A percentile compares a stretch with the other conserved stretches of the same genome.
Evolutionary conservation across 2,888 invertebrate genomes (phyloP).

Genomic region (Melieria omissa): DNA sequence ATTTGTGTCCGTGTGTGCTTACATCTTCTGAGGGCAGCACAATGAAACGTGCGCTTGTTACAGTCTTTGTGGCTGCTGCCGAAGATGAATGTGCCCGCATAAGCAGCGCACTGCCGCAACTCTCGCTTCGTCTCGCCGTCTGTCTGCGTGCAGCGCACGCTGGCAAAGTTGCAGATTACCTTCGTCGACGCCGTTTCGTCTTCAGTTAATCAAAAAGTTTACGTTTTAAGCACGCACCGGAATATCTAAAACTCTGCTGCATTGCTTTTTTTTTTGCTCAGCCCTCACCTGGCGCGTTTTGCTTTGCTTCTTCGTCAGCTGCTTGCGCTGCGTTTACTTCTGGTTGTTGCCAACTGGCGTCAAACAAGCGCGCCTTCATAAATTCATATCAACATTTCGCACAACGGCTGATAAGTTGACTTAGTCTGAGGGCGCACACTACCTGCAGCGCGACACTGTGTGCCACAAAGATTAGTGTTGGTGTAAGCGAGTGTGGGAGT

Average conservation of each 20-base stretch:
- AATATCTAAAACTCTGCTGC: slow-evolving; percentile 29
- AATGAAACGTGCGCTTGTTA: slow-evolving; percentile 11
- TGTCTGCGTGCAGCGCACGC: no score
- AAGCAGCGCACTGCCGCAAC: slow-evolving; percentile 29
- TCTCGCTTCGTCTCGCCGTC: background rate
- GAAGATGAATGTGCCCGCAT: slow-evolving; percentile 40
- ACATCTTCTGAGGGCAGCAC: background rate
- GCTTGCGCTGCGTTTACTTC: no score
- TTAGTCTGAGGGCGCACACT: no score
- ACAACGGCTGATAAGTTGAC: background rate
- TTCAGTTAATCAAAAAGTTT: slow-evolving; percentile 39
- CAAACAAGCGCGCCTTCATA: slow-evolving; percentile 32
- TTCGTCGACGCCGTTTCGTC: background rate
- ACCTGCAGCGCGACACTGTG: no score
- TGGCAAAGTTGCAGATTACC: slow-evolving; percentile 32
- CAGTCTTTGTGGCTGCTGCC: background rate
- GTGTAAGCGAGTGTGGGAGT: no score
- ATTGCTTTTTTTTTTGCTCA: no score
- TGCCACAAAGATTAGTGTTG: no score
- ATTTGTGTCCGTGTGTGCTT: slow-evolving; percentile 26
- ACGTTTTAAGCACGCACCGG: slow-evolving; percentile 40
- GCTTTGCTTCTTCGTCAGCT: no score
- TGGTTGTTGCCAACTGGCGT: background rate
- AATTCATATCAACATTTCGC: slow-evolving; percentile 28
- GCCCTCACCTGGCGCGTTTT: no score